Base-by-base conservation (phyloP, 2,797 vertebrate genomes). In the Paedocypris micromegethes region DNA sequence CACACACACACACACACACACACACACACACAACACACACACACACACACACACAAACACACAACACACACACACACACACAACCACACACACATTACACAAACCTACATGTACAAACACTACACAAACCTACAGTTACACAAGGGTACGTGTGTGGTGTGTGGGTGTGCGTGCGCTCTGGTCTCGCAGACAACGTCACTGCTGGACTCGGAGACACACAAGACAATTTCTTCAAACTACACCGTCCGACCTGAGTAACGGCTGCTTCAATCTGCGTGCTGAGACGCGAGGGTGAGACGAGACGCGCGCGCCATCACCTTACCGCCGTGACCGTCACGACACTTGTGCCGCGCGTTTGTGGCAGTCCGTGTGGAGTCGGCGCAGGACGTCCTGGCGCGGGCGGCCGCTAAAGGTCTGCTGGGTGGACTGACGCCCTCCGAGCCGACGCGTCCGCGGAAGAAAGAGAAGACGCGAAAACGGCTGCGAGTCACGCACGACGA, bases 251-350 rank as follows among this genome's bases (percentile, higher is more conserved):
- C 68, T 83, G 79, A 90, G 87, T 74, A 93, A 95, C 58, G 90
- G 93, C 75, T 97, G 93, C 83, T 98, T 98, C 77, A n/a, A 59
- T 96, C 7, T 92, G 94, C 42, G 74, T 93, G 72, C 79, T 97
- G 75, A 88, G 86, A 75, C 86, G 92, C 82, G 90, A 95, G n/a
- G 93, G 92, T 93, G 84, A 86, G 74, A 42, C 42, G 58, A 6
- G 54, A 3, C 9, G 41, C 58, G 7, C n/a, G 3, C 38, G 9
- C 44, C 9, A n/a, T 6, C 49, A 42, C 7, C 41, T 23, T 23
- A 23, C 23, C 23, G 23, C 23, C 23, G 23, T 23, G 23, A 23
- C n/a, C 23, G 23, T 23, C 23, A 23, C 23, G 23, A 38, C 55
- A 4, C 65, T 43, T 66, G 52, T 65, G 39, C 61, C 5, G 52